Conservation (phyloP, 1,140 invertebrate genomes). For the Papilio aristodemus region DNA sequence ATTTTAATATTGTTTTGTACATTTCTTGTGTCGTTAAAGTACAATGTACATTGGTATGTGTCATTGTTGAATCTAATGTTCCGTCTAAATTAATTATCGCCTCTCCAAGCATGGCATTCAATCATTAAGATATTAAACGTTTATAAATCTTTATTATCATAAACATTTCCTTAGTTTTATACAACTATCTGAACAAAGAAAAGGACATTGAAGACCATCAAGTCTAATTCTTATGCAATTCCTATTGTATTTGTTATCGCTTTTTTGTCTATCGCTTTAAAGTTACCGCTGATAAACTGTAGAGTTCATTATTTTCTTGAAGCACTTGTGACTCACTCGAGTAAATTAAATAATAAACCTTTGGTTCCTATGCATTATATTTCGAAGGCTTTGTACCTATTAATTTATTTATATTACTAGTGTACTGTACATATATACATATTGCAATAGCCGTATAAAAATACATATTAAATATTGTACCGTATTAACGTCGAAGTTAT, state of each 20-base stretch:
- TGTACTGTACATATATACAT: background rate
- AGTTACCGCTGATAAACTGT: background rate
- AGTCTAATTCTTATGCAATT: background rate
- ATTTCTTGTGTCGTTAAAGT: background rate
- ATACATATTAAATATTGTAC: too few species aligned
- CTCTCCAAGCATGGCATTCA: too few species aligned
- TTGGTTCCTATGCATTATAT: background rate
- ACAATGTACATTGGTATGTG: background rate
- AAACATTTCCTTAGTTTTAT: too few species aligned
- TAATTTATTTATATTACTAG: background rate
- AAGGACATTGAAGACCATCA: background rate
- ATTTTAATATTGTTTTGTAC: background rate
- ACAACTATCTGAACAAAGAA: background rate
- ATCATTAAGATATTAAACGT: too few species aligned
- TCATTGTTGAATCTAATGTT: background rate
- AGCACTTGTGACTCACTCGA: background rate
- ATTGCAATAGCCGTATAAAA: background rate
- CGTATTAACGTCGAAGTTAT: background rate
- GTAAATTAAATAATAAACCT: background rate
- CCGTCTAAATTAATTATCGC: too few species aligned
- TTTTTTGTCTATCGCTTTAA: background rate
- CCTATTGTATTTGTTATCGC: conserved; percentile 5
- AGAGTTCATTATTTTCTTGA: background rate
- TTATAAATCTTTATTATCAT: too few species aligned
- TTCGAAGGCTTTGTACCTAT: background rate